Evolutionary conservation across 2,888 invertebrate species (phyloP).

Genomic region (Oligia latruncula): DNA sequence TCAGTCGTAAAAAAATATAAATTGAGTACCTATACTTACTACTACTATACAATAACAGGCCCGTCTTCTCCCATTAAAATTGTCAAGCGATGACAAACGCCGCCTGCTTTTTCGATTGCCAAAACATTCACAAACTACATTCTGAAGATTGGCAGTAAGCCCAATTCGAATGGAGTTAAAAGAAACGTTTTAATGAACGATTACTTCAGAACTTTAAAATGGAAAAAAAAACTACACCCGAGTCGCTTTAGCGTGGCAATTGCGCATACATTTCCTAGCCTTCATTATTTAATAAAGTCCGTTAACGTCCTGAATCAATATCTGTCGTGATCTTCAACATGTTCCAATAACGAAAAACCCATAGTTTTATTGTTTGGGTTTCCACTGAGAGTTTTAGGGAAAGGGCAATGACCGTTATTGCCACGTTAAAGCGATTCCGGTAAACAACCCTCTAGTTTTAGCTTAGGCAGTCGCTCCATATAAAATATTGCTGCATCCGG

Average conservation of each 20-base stretch:
- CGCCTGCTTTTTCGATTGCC: slow-evolving; percentile 30
- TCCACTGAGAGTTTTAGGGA: too few species aligned
- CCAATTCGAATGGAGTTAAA: slow-evolving; percentile 39
- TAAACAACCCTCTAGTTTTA: too few species aligned
- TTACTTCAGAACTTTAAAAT: slow-evolving; percentile 16
- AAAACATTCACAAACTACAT: slow-evolving; percentile 35
- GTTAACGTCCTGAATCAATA: too few species aligned
- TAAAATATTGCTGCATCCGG: background rate
- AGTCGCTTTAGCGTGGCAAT: background rate
- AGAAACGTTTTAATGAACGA: slow-evolving; percentile 29
- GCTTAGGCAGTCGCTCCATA: too few species aligned
- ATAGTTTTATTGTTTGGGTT: too few species aligned
- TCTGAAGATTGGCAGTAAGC: slow-evolving; percentile 36
- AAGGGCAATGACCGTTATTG: too few species aligned
- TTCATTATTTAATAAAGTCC: background rate
- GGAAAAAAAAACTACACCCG: background rate
- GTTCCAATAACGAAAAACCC: too few species aligned
- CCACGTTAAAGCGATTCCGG: too few species aligned
- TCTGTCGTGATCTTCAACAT: too few species aligned
- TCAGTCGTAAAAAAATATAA: background rate
- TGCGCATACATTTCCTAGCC: background rate
- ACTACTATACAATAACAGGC: slow-evolving; percentile 1
- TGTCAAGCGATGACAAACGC: slow-evolving; percentile 46
- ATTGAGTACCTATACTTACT: background rate
- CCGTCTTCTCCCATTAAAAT: slow-evolving; percentile 15